Conservation (phyloP, 2,113 vertebrate genomes). For the Ivindomyrus marchei region DNA sequence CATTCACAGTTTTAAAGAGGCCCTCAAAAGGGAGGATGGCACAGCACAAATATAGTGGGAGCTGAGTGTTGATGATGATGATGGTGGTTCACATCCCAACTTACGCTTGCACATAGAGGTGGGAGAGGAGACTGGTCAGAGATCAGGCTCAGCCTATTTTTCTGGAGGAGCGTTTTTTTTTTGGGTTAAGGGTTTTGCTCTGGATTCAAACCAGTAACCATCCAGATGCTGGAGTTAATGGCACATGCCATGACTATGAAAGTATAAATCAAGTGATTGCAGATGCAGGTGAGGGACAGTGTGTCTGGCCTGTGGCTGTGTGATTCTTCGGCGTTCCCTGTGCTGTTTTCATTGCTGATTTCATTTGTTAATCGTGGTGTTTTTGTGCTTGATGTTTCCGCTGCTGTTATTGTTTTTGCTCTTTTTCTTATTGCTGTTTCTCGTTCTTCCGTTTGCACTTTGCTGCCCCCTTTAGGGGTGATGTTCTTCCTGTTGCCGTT, state of each 20-base stretch:
- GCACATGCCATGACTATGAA: neutral
- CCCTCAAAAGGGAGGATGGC: neutral
- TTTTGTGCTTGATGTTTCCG: neutral
- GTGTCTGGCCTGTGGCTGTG: neutral
- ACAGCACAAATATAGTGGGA: neutral
- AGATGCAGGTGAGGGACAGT: neutral
- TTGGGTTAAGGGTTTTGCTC: neutral
- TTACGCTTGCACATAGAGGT: neutral
- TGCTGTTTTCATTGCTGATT: neutral
- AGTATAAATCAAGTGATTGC: neutral
- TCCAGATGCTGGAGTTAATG: neutral
- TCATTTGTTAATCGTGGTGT: neutral
- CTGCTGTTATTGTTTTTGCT: neutral
- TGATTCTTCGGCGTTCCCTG: neutral
- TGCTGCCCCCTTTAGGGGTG: neutral
- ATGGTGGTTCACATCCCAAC: neutral
- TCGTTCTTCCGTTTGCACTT: neutral
- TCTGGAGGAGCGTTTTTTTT: neutral
- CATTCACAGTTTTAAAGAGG: neutral
- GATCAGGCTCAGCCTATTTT: neutral
- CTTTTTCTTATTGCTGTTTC: neutral
- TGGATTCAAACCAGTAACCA: neutral
- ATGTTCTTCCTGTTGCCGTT: neutral
- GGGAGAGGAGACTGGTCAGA: neutral
- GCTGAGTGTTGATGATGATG: neutral